phyloP scores from a whole-genome alignment of 2,113 vertebrate species.

The Nestor notabilis region DNA sequence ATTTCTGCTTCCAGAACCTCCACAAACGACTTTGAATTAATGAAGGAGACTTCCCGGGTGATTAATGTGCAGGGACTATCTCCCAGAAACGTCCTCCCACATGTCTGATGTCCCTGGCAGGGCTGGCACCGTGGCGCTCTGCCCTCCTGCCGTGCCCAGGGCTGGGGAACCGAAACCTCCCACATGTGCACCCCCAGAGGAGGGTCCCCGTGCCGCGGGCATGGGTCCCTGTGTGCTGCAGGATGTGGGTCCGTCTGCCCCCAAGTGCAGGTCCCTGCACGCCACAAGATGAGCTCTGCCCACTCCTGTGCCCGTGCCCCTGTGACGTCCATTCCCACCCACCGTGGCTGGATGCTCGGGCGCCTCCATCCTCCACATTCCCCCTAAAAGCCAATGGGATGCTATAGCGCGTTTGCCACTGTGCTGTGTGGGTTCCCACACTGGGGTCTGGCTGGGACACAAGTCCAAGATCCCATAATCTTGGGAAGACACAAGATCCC shows the following conservation, averaged over 20 bases:
- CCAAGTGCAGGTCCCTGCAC: not conserved
- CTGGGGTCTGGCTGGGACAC: too few species aligned
- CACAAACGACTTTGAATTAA: not conserved
- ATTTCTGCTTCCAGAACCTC: not conserved
- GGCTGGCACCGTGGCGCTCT: not conserved
- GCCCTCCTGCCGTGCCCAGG: not conserved
- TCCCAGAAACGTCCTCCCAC: not conserved
- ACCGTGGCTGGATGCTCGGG: fast-evolving
- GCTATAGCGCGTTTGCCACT: fast-evolving
- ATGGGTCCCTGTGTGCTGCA: fast-evolving
- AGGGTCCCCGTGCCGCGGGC: not conserved
- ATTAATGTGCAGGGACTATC: not conserved
- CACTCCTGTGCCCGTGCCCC: fast-evolving
- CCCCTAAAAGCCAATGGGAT: fast-evolving
- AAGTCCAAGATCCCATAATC: not conserved
- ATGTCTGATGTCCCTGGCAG: not conserved
- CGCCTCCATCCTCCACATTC: not conserved
- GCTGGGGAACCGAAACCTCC: not conserved
- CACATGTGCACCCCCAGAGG: fast-evolving
- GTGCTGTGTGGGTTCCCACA: not conserved
- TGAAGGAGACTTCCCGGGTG: not conserved
- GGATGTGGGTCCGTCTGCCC: not conserved
- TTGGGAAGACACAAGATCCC: not conserved
- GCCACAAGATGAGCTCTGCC: not conserved
- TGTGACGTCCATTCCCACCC: not conserved